Conservation (phyloP, 2,797 vertebrate species). For the Eurystomus glaucurus region DNA sequence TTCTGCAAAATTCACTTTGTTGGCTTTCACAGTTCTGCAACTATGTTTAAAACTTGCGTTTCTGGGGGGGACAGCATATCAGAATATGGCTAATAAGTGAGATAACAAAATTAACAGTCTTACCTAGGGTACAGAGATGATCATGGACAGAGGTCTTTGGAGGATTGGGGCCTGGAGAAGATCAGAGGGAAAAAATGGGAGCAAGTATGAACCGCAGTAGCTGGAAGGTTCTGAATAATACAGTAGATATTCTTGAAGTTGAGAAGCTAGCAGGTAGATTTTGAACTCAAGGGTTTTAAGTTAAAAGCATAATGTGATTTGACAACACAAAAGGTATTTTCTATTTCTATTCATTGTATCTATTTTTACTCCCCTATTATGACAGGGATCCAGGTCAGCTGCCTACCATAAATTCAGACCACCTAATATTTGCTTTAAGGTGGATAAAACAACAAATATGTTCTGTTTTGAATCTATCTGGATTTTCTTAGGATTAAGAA, state of each 20-base stretch:
- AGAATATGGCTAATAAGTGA: background rate
- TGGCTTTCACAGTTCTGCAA: background rate
- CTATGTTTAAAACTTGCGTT: background rate
- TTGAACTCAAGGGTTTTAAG: background rate
- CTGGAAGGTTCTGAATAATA: background rate
- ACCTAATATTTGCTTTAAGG: background rate
- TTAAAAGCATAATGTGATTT: background rate
- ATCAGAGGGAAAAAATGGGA: background rate
- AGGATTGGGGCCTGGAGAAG: background rate
- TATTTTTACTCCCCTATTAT: background rate
- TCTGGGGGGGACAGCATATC: too few relatives aligned
- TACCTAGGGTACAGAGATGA: background rate
- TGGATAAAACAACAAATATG: background rate
- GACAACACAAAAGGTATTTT: background rate
- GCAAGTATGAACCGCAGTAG: background rate
- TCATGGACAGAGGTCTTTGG: background rate
- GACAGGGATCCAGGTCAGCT: background rate
- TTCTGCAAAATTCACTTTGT: background rate
- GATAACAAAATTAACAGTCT: background rate
- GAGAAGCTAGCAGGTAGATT: background rate
- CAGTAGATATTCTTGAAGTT: background rate
- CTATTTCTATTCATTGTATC: background rate
- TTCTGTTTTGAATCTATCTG: background rate
- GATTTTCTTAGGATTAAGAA: background rate
- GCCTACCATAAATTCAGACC: background rate